A percentile compares a stretch with the other conserved stretches of the same genome.
Conservation (phyloP, 2,113 vertebrate genomes). For the Oophaga pumilio region DNA sequence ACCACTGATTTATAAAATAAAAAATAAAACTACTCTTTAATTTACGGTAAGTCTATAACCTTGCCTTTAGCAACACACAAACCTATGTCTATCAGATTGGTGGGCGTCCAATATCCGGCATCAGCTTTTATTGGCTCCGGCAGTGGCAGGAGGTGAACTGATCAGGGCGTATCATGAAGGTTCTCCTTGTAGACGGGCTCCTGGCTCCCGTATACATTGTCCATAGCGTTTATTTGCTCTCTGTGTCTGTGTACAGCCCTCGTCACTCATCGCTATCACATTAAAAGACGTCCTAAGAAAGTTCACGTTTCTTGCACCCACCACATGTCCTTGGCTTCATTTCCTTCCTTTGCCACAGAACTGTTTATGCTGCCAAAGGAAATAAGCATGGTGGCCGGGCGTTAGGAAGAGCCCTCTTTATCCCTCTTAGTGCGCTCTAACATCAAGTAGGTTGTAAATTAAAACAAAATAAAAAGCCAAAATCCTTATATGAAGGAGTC, state of each 20-base stretch:
- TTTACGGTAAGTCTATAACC: no score
- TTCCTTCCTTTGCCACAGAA: conserved; percentile 28
- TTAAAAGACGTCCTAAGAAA: conserved; percentile 42
- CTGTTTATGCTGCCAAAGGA: conserved; percentile 20
- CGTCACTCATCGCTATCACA: conserved; percentile 40
- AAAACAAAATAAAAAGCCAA: not conserved
- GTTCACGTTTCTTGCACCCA: conserved; percentile 41
- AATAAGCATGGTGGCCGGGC: conserved; percentile 2
- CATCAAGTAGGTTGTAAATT: conserved; percentile 3
- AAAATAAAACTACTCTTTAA: no score
- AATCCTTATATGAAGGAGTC: not conserved
- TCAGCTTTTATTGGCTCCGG: no score
- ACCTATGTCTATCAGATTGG: no score
- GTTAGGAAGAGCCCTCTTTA: conserved; percentile 37
- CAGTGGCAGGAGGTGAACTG: no score
- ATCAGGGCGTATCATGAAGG: conserved; percentile 4
- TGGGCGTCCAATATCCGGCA: no score
- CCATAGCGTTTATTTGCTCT: conserved; percentile 2
- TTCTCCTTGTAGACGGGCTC: conserved; percentile 1
- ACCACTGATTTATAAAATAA: no score
- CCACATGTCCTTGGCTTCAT: conserved; percentile 34
- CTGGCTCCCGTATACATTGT: not conserved
- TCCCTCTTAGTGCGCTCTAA: conserved; percentile 7
- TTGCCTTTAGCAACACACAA: no score
- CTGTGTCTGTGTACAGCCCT: not conserved